phyloP scores from a whole-genome alignment of 2,797 vertebrate species.

The Enoplosus armatus region DNA sequence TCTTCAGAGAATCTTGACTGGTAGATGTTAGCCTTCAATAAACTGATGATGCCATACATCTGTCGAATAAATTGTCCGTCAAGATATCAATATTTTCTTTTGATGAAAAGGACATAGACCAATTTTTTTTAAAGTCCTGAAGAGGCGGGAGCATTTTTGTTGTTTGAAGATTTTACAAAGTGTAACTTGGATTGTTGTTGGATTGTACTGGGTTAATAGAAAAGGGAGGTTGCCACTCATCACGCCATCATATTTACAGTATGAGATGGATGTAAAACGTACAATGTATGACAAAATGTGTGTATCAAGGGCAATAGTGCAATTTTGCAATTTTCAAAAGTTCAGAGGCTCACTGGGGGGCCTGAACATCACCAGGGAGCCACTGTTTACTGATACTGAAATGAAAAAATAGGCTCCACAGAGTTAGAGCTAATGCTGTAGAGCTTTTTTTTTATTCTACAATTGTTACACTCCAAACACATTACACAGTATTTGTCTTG shows the following conservation, averaged over 20 bases:
- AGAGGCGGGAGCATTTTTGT: neutral
- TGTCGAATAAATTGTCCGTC: neutral
- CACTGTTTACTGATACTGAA: neutral
- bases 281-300: neutral
- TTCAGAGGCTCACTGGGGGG: too few relatives aligned
- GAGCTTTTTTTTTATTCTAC: neutral
- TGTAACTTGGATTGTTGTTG: neutral
- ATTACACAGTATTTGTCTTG: constrained; percentile 22
- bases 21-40: neutral
- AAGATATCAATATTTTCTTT: neutral
- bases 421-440: neutral
- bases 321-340: too few relatives aligned
- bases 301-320: neutral
- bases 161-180: neutral
- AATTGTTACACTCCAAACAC: constrained; percentile 2
- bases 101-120: neutral
- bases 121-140: neutral
- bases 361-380: neutral
- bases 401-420: neutral
- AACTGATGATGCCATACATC: neutral
- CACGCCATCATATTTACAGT: neutral
- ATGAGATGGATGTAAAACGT: neutral
- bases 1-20: neutral
- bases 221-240: too few relatives aligned
- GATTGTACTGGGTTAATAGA: neutral